Evolutionary conservation across 2,113 vertebrate genomes (phyloP).

Genomic region (Podarcis muralis): DNA sequence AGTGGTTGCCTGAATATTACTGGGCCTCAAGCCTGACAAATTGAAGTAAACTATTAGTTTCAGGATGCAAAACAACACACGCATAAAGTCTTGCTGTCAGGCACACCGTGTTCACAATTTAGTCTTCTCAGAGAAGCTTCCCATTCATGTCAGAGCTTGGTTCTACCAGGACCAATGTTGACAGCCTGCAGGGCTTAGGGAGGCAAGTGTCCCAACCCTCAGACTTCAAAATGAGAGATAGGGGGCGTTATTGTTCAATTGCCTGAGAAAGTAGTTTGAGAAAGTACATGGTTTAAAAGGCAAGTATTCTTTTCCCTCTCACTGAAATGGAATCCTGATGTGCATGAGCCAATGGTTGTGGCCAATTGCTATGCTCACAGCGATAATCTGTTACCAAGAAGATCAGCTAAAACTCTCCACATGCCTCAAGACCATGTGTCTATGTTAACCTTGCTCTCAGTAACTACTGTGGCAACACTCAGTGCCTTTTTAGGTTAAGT

Average conservation of each 20-base stretch:
- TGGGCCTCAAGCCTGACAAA: not conserved
- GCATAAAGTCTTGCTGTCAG: not conserved
- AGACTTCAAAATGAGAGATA: not conserved
- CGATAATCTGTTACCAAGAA: no score
- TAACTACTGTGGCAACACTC: no score
- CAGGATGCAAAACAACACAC: constrained; percentile 7
- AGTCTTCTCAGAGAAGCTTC: not conserved
- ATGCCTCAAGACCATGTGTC: no score
- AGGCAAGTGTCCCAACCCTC: no score
- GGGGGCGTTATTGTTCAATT: not conserved
- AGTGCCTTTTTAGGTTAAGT: no score
- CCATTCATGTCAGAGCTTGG: not conserved
- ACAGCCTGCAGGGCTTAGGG: not conserved
- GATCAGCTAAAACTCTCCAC: no score
- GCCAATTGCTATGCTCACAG: no score
- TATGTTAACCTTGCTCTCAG: no score
- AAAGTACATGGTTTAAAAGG: no score
- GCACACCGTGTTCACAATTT: not conserved
- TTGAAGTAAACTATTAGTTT: constrained; percentile 15
- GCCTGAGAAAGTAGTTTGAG: not conserved
- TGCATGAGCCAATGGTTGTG: no score
- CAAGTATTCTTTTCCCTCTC: not conserved
- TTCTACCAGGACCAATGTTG: not conserved
- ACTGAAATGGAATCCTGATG: no score
- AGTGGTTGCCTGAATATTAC: constrained; percentile 10